A percentile compares a stretch with the other conserved stretches of the same genome.
These are phyloP conservation scores for Perdita meconis DNA, from an alignment of 2,888 invertebrate genomes.

Conservation along the genomic window DNA sequence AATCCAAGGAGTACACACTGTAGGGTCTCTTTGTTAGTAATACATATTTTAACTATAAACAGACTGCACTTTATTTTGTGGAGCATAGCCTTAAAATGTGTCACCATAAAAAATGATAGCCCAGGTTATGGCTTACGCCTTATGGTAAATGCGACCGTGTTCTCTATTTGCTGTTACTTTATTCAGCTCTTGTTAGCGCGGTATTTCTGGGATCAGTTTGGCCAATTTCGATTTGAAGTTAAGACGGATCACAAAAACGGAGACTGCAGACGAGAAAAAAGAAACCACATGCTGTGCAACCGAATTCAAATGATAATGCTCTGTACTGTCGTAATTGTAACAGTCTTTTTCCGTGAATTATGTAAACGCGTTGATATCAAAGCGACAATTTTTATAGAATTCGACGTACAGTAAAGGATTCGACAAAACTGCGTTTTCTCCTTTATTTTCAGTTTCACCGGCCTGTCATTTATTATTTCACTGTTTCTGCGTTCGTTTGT, in stretches of 20 bases:
- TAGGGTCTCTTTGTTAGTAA: too few relatives aligned
- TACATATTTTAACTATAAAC: too few relatives aligned
- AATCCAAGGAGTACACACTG: too few relatives aligned
- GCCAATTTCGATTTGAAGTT: not conserved
- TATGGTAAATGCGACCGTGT: too few relatives aligned
- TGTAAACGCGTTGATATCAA: conserved; percentile 7
- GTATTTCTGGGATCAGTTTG: not conserved
- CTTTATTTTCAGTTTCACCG: not conserved
- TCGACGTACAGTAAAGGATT: conserved; percentile 3
- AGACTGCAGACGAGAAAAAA: not conserved
- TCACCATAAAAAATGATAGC: too few relatives aligned
- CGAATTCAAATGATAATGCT: not conserved
- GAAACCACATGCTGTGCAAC: not conserved
- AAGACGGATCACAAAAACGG: not conserved
- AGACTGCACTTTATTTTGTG: too few relatives aligned
- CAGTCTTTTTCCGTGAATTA: conserved; percentile 23
- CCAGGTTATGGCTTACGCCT: too few relatives aligned
- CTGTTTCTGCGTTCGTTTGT: not conserved
- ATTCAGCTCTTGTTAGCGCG: not conserved
- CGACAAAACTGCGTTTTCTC: not conserved
- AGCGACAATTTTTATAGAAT: not conserved
- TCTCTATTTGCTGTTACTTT: too few relatives aligned
- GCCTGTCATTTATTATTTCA: not conserved
- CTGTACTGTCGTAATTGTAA: conserved; percentile 29
- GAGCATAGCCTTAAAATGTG: too few relatives aligned